Base-by-base conservation (phyloP, 2,888 invertebrate genomes). In the Andrena hattorfiana region DNA sequence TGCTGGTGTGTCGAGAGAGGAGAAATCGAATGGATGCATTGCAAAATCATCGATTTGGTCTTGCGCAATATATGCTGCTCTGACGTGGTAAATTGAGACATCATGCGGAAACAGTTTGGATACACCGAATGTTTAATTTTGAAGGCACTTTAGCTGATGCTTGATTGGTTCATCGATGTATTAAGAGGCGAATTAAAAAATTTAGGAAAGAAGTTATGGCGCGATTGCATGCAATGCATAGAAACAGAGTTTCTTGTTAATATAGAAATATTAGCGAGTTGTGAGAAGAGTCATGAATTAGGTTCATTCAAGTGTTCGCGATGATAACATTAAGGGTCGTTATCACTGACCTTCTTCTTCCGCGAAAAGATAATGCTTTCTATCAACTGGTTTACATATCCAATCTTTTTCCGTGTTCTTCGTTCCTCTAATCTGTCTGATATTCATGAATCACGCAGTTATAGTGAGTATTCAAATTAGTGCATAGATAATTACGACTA, bases 341-440 rank as follows among this genome's bases (percentile, higher is more conserved):
- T 75, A 73, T 77, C 81, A 63, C n/a, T 64, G 76, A 78, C 77
- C 76, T 67, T 68, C 23, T 84, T 73, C 70, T 81, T 87, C 78
- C 56, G 30, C 73, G 63, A 77, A 86, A 20, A 60, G 60, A 73
- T 74, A 76, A 8, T 54, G n/a, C 42, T 20, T 4, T 0, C 59
- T 75, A 72, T 74, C 56, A 30, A 30, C 16, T 48, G 26, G 20
- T 64, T 70, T 54, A 49, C 51, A 56, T 51, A 54, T 69, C 42
- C 67, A 56, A 70, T 66, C 54, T 28, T 10, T 67, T 42, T 5
- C 8, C 63, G 16, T n/a, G 32, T 77, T 69, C 42, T 63, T 23
- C 63, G 20, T 68, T 54, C 49, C 23, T 2, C 20, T 16, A 42
- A 26, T 48, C 30, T 8, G 2, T 10, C 26, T 1, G 4, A 23